These are phyloP conservation scores for Trichacis sp. DNA, from an alignment of 2,888 invertebrate genomes.

Conservation along the genomic window DNA sequence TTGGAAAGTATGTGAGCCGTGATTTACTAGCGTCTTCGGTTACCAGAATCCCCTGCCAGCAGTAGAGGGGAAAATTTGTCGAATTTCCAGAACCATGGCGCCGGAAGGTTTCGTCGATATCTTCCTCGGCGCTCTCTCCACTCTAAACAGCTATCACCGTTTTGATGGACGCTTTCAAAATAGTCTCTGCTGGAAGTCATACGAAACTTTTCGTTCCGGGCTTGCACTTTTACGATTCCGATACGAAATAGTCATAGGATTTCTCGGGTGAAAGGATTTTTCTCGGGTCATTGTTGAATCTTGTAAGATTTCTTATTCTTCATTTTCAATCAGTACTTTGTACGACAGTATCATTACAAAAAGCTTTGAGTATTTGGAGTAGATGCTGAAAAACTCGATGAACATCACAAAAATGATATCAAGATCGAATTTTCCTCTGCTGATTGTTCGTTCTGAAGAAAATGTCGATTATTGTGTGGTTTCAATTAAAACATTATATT, in stretches of 20 bases:
- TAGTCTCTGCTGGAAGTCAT: background rate
- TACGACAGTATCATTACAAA: too few species aligned
- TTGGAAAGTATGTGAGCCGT: conserved; percentile 54
- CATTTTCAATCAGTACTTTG: too few species aligned
- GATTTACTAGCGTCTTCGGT: conserved; percentile 56
- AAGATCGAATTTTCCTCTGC: too few species aligned
- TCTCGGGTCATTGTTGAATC: too few species aligned
- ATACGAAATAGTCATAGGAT: background rate
- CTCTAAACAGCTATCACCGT: conserved; percentile 19
- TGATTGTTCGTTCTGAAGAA: too few species aligned
- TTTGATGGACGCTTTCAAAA: conserved; percentile 19
- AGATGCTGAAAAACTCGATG: too few species aligned
- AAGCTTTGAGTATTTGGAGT: too few species aligned
- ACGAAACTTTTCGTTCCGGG: background rate
- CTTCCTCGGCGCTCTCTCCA: conserved; percentile 19
- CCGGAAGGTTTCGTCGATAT: conserved; percentile 50
- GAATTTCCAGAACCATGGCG: conserved; percentile 45
- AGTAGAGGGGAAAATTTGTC: conserved; percentile 53
- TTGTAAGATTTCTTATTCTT: too few species aligned
- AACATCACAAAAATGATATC: too few species aligned
- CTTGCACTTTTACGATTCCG: background rate
- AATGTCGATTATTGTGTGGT: too few species aligned
- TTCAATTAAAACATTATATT: too few species aligned
- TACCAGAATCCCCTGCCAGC: conserved; percentile 35
- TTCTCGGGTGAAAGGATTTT: too few species aligned